Conservation (phyloP, 2,888 invertebrate genomes). For the Ophraella communa region DNA sequence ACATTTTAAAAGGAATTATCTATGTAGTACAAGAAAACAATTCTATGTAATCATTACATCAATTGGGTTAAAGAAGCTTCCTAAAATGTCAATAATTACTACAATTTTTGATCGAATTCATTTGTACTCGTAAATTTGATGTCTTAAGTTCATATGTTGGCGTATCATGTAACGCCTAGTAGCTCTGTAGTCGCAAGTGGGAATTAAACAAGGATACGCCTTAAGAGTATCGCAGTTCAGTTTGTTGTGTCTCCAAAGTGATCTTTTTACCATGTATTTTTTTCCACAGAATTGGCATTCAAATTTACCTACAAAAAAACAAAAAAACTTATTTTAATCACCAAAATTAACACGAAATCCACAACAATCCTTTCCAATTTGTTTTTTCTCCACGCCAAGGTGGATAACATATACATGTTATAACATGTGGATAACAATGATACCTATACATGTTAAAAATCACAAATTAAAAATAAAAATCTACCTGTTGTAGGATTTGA, state of each 20-base stretch:
- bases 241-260: constrained; percentile 39
- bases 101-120: neutral
- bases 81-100: no score
- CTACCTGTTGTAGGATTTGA: no score
- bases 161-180: constrained; percentile 23
- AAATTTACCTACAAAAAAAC: constrained; percentile 12
- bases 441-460: no score
- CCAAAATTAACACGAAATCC: no score
- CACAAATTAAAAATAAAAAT: no score
- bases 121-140: constrained; percentile 7
- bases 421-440: no score
- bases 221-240: constrained; percentile 36
- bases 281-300: constrained; percentile 26
- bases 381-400: no score
- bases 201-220: constrained; percentile 16
- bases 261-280: constrained; percentile 28
- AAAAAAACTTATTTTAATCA: no score
- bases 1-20: neutral
- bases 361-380: no score
- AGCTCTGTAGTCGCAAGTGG: constrained; percentile 19
- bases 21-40: neutral
- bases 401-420: no score
- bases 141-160: constrained; percentile 19
- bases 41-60: neutral
- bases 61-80: no score